Conservation (phyloP, 2,888 invertebrate species). For the Aethes cnicana region DNA sequence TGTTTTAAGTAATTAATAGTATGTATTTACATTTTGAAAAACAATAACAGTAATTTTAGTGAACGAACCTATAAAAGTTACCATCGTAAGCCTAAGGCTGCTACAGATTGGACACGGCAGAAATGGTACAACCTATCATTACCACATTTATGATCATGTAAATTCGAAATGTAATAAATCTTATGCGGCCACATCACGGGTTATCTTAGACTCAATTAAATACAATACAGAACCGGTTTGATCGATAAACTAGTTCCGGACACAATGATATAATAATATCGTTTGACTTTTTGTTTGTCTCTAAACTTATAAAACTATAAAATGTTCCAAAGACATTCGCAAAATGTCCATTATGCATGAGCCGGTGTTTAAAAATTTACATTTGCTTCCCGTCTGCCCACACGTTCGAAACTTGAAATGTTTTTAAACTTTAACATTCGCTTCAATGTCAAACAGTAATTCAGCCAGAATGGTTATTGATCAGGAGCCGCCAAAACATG, state of each 20-base stretch:
- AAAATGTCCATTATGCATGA: slow-evolving; percentile 3
- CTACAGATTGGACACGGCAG: slow-evolving; percentile 1
- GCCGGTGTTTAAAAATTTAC: slow-evolving; percentile 22
- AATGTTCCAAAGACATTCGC: slow-evolving; percentile 5
- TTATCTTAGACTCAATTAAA: slow-evolving; percentile 35
- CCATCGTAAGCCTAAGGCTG: slow-evolving; percentile 11
- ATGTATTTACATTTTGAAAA: slow-evolving; percentile 19
- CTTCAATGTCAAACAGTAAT: slow-evolving; percentile 53
- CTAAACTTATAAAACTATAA: slow-evolving; percentile 11
- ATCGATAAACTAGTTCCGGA: slow-evolving; percentile 20
- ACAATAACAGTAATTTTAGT: slow-evolving; percentile 18
- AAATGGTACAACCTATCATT: slow-evolving; percentile 8
- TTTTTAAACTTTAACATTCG: slow-evolving; percentile 37
- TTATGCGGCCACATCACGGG: slow-evolving; percentile 25
- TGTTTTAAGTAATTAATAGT: slow-evolving; percentile 18
- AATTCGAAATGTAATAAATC: slow-evolving; percentile 26
- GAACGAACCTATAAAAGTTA: slow-evolving; percentile 17
- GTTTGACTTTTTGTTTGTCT: slow-evolving; percentile 6
- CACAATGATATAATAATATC: slow-evolving; percentile 1
- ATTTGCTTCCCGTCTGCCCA: slow-evolving; percentile 26
- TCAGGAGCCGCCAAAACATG: slow-evolving; percentile 48
- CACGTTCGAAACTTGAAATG: slow-evolving; percentile 5
- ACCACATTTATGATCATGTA: slow-evolving; percentile 15
- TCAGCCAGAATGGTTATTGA: slow-evolving; percentile 51
- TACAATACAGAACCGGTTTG: slow-evolving; percentile 36